Evolutionary conservation across 2,797 vertebrate species (phyloP).

Genomic region (Podarcis lilfordi): DNA sequence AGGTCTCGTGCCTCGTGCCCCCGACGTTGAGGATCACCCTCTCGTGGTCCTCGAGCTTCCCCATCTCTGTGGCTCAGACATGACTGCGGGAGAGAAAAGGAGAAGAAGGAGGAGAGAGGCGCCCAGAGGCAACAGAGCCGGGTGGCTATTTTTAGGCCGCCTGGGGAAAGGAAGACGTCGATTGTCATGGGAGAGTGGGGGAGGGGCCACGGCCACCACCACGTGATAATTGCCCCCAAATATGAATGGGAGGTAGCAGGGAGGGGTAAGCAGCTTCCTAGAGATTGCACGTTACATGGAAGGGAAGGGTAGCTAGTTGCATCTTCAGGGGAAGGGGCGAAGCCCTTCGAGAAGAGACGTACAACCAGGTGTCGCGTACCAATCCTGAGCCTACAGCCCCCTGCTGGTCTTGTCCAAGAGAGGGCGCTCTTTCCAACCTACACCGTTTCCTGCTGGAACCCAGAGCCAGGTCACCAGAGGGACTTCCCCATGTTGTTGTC

Average conservation of each 20-base stretch:
- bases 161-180: neutral
- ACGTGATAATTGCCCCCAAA: neutral
- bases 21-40: constrained; percentile 98
- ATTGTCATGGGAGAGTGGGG: neutral
- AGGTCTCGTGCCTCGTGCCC: constrained; percentile 94
- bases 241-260: neutral
- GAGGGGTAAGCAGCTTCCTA: neutral
- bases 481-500: too few relatives aligned
- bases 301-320: neutral
- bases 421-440: neutral
- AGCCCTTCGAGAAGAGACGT: neutral
- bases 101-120: constrained; percentile 25
- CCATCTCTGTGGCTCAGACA: constrained; percentile 93
- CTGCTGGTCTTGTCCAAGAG: neutral
- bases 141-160: neutral
- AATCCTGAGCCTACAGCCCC: neutral
- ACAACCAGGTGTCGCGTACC: neutral
- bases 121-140: constrained; percentile 15
- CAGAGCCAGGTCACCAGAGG: neutral
- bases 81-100: constrained; percentile 78
- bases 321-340: too few relatives aligned
- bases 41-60: constrained; percentile 95
- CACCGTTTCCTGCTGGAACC: neutral
- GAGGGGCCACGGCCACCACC: too few relatives aligned
- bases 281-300: neutral